Evolutionary conservation across 2,113 vertebrate genomes (phyloP).

Genomic region (Dipodomys spectabilis): DNA sequence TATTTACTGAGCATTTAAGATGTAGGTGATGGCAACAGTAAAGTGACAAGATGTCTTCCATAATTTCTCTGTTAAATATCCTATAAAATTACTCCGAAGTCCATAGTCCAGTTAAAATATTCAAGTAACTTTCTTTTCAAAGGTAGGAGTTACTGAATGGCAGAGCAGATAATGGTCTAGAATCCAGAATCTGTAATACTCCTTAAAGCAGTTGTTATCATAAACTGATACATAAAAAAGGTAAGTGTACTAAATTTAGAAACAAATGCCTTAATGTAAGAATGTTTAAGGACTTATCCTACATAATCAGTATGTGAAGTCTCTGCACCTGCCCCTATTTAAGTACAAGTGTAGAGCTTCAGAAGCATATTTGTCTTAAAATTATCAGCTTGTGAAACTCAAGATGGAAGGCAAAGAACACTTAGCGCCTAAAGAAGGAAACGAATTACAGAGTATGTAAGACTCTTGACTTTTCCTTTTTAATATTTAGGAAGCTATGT

Average conservation of each 20-base stretch:
- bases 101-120: background rate
- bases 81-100: background rate
- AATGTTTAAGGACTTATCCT: background rate
- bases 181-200: constrained; percentile 17
- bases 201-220: constrained; percentile 25
- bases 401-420: constrained; percentile 54
- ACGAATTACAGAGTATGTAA: constrained; percentile 7
- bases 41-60: background rate
- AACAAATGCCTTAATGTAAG: constrained; percentile 3
- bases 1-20: background rate
- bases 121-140: constrained; percentile 12
- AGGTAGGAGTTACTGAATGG: constrained; percentile 23
- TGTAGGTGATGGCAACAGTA: background rate
- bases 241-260: background rate
- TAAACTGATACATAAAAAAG: background rate
- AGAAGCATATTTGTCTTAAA: constrained; percentile 1
- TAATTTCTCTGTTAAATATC: constrained; percentile 2
- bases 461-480: constrained; percentile 34
- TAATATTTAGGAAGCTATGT: background rate
- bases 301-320: constrained; percentile 1
- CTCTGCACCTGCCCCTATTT: background rate
- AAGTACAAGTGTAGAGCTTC: background rate
- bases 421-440: constrained; percentile 36
- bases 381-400: constrained; percentile 26
- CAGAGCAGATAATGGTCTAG: constrained; percentile 3